These are phyloP conservation scores for Tineola bisselliella DNA, from an alignment of 2,888 invertebrate genomes.

Conservation along the genomic window DNA sequence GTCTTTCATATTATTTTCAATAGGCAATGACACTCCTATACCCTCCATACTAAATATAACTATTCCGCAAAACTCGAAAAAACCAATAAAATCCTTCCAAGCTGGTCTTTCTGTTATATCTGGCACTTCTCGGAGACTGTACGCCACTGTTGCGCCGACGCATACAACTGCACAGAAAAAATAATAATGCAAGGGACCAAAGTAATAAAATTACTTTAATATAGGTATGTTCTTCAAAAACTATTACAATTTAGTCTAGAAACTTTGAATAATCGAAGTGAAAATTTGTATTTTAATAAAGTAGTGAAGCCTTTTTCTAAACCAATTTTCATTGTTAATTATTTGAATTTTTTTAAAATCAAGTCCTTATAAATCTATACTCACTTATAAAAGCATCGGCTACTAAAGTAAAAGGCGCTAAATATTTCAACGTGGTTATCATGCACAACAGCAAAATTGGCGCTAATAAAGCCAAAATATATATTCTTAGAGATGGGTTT, in stretches of 20 bases:
- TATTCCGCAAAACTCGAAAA: conserved; percentile 67
- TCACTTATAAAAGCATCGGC: conserved; percentile 53
- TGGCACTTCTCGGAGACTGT: conserved; percentile 35
- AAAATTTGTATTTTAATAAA: too few species aligned
- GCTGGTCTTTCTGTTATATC: conserved; percentile 33
- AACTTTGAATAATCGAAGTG: too few species aligned
- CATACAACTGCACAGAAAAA: conserved; percentile 34
- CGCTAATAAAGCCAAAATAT: conserved; percentile 37
- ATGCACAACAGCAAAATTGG: conserved; percentile 51
- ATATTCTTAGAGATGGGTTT: conserved; percentile 36
- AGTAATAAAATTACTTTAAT: too few species aligned
- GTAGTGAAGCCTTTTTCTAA: too few species aligned
- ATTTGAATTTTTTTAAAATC: not conserved
- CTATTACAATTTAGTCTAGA: too few species aligned
- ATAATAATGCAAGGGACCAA: not conserved
- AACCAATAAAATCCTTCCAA: conserved; percentile 41
- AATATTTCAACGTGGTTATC: conserved; percentile 53
- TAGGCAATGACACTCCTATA: conserved; percentile 49
- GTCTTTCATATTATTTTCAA: conserved; percentile 55
- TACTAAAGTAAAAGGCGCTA: conserved; percentile 50
- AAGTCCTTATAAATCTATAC: not conserved
- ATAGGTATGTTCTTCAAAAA: too few species aligned
- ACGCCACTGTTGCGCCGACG: conserved; percentile 47
- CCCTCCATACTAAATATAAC: conserved; percentile 70
- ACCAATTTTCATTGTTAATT: not conserved